Conservation (phyloP, 2,113 vertebrate genomes). For the Prunella himalayana region DNA sequence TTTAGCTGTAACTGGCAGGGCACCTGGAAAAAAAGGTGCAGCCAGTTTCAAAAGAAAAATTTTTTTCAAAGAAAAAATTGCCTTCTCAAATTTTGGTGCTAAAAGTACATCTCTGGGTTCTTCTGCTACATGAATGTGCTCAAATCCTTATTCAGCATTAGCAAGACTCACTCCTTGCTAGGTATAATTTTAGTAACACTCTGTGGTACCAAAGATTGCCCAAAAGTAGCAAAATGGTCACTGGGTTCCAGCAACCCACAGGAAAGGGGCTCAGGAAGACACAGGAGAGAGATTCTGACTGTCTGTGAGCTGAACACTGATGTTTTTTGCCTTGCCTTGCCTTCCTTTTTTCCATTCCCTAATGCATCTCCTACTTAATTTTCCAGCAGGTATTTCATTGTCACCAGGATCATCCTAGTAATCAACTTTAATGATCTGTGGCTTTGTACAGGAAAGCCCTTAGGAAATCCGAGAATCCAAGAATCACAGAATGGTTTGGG, state of each 20-base stretch:
- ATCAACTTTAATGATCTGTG: not conserved
- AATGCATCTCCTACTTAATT: not conserved
- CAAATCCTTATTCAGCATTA: not conserved
- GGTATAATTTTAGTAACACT: not conserved
- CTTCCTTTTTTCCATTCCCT: not conserved
- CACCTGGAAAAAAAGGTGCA: not conserved
- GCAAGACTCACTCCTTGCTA: not conserved
- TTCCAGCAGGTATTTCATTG: not conserved
- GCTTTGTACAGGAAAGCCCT: not conserved
- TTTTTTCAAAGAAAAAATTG: not conserved
- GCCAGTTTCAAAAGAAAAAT: too few species aligned
- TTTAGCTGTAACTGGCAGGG: not conserved
- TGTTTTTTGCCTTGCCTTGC: not conserved
- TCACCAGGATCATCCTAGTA: not conserved
- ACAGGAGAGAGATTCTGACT: not conserved
- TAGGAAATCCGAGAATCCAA: not conserved
- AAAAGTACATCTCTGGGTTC: not conserved
- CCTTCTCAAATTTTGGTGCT: not conserved
- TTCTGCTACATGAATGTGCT: not conserved
- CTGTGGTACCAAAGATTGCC: not conserved
- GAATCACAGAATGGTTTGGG: too few species aligned
- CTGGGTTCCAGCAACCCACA: rapidly evolving
- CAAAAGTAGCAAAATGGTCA: not conserved
- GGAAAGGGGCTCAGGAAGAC: not conserved
- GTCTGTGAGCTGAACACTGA: not conserved